Conservation (phyloP, 1,140 invertebrate species). For the Micrasema minimum region DNA sequence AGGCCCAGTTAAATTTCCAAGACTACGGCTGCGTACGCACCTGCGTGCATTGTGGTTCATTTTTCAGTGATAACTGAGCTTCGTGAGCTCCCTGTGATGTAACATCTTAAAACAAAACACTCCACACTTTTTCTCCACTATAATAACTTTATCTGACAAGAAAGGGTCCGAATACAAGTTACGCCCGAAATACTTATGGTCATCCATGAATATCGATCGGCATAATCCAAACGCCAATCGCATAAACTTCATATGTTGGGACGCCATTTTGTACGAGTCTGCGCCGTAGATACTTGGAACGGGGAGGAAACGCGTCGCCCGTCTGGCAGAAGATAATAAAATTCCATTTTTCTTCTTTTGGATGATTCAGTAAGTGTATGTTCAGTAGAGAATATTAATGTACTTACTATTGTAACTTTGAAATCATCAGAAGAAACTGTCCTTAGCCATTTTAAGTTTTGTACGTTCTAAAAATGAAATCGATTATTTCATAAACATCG, state of each 20-base stretch:
- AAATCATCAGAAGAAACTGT: slow-evolving; percentile 23
- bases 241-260: slow-evolving; percentile 63
- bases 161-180: slow-evolving; percentile 60
- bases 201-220: slow-evolving; percentile 69
- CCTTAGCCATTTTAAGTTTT: slow-evolving; percentile 34
- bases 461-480: slow-evolving; percentile 48
- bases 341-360: slow-evolving; percentile 7
- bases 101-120: slow-evolving; percentile 62
- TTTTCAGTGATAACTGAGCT: slow-evolving; percentile 62
- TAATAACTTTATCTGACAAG: slow-evolving; percentile 61
- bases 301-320: slow-evolving; percentile 61
- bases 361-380: slow-evolving; percentile 33
- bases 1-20: slow-evolving; percentile 84
- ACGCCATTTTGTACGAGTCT: slow-evolving; percentile 65
- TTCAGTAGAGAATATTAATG: slow-evolving; percentile 31
- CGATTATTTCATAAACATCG: slow-evolving; percentile 48
- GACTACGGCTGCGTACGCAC: slow-evolving; percentile 90
- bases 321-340: slow-evolving; percentile 59
- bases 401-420: slow-evolving; percentile 34
- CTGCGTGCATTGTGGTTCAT: slow-evolving; percentile 78
- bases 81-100: slow-evolving; percentile 63
- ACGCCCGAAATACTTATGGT: slow-evolving; percentile 63
- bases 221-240: slow-evolving; percentile 63
- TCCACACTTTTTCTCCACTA: slow-evolving; percentile 62
- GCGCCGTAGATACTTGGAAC: slow-evolving; percentile 41